Evolutionary conservation across 2,113 vertebrate species (phyloP).

Genomic region (Hydropotes inermis): DNA sequence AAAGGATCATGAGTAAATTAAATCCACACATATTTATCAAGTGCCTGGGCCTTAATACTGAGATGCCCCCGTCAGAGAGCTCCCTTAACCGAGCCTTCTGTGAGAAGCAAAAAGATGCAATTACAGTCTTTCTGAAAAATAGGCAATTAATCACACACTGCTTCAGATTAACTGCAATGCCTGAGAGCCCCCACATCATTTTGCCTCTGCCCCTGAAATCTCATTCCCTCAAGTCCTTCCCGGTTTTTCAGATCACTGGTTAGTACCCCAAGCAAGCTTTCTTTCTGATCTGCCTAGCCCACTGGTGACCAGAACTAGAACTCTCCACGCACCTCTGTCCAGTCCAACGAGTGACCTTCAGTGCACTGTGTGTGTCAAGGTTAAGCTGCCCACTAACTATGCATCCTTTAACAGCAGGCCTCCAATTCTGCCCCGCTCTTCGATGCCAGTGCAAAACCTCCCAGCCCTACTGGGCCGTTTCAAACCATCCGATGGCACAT

Average conservation of each 20-base stretch:
- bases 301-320: not conserved
- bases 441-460: conserved; percentile 8
- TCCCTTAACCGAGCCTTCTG: conserved; percentile 33
- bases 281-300: not conserved
- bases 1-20: conserved; percentile 31
- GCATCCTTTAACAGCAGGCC: not conserved
- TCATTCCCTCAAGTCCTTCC: not conserved
- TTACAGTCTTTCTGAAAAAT: conserved; percentile 49
- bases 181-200: conserved; percentile 13
- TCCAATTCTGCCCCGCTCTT: conserved; percentile 11
- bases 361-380: conserved; percentile 35
- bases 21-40: conserved; percentile 3
- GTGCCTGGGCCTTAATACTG: conserved; percentile 16
- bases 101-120: conserved; percentile 29
- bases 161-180: not conserved
- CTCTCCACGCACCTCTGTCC: not conserved
- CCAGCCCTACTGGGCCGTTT: not conserved
- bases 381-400: conserved; percentile 31
- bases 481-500: conserved; percentile 42
- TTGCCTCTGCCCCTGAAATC: conserved; percentile 40
- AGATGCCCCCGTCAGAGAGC: not conserved
- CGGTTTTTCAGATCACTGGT: not conserved
- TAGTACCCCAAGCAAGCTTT: not conserved
- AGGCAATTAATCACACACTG: conserved; percentile 62
- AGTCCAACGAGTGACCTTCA: conserved; percentile 56